Percentiles rank a stretch among this genome's conserved stretches.
phyloP scores from a whole-genome alignment of 2,797 vertebrate genomes.

The Strix occidentalis region DNA sequence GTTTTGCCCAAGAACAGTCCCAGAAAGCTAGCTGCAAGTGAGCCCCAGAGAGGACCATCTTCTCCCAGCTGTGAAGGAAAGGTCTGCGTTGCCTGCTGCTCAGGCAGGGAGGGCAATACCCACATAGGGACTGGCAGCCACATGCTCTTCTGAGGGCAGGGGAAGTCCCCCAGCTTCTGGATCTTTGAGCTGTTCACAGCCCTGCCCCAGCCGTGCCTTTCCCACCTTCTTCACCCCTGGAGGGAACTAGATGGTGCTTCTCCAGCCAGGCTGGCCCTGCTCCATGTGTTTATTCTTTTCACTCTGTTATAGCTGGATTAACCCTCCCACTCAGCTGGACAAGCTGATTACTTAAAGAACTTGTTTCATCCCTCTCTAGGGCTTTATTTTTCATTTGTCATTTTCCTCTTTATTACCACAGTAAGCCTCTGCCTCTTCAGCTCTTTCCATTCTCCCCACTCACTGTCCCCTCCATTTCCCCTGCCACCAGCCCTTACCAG shows the following conservation, averaged over 20 bases:
- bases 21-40: neutral
- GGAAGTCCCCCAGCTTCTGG: neutral
- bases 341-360: conserved; percentile 63
- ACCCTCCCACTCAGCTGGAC: conserved; percentile 1
- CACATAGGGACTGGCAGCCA: neutral
- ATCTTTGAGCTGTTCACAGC: neutral
- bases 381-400: conserved; percentile 50
- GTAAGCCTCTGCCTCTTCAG: neutral
- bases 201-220: neutral
- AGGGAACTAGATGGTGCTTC: neutral
- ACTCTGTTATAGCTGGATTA: conserved; percentile 32
- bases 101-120: no score
- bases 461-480: neutral
- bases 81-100: neutral
- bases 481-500: neutral
- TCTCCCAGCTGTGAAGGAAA: neutral
- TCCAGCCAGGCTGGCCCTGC: neutral
- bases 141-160: neutral
- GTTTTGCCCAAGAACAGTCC: neutral
- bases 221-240: rapidly evolving
- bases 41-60: neutral
- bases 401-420: conserved; percentile 11
- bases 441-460: neutral
- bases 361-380: conserved; percentile 31
- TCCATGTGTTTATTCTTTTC: conserved; percentile 19